Percentiles rank a stretch among this genome's conserved stretches.
Evolutionary conservation across 1,140 invertebrate genomes (phyloP).

Genomic region (Caenorhabditis latens): DNA sequence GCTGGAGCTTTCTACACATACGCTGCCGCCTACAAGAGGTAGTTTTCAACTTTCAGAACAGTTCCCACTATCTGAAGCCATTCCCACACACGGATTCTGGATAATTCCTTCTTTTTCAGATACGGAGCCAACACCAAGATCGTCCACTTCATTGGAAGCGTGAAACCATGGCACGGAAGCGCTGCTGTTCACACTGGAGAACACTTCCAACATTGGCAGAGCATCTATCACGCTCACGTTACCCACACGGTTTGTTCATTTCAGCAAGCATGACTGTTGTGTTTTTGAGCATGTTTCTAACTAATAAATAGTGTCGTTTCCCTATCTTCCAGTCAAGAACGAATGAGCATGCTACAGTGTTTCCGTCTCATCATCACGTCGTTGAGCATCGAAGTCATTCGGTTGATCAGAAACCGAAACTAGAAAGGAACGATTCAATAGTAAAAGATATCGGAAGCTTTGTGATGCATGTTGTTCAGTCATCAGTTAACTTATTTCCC

Average conservation of each 20-base stretch:
- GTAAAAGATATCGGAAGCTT: constrained; percentile 19
- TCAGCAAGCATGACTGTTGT: background rate
- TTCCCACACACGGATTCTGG: background rate
- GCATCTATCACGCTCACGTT: constrained; percentile 78
- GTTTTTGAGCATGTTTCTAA: constrained; percentile 31
- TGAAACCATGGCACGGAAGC: constrained; percentile 88
- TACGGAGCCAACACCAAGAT: constrained; percentile 93
- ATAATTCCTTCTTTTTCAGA: constrained; percentile 80
- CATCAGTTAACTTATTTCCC: constrained; percentile 25
- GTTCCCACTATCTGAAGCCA: no score
- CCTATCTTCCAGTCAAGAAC: constrained; percentile 47
- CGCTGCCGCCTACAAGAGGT: constrained; percentile 90
- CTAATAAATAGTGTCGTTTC: background rate
- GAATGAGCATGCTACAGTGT: constrained; percentile 22
- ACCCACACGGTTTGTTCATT: constrained; percentile 34
- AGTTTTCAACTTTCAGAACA: background rate
- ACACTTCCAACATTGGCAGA: constrained; percentile 90
- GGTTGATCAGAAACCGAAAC: background rate
- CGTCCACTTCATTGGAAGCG: constrained; percentile 94
- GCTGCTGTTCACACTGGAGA: constrained; percentile 66
- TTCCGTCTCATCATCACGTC: constrained; percentile 40
- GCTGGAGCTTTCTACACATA: constrained; percentile 95
- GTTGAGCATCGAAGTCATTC: background rate
- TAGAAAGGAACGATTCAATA: constrained; percentile 12
- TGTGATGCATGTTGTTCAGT: constrained; percentile 26